A percentile compares a stretch with the other conserved stretches of the same genome.
These are phyloP conservation scores for Bombus superbus DNA, from an alignment of 1,140 invertebrate species.

Conservation along the genomic window DNA sequence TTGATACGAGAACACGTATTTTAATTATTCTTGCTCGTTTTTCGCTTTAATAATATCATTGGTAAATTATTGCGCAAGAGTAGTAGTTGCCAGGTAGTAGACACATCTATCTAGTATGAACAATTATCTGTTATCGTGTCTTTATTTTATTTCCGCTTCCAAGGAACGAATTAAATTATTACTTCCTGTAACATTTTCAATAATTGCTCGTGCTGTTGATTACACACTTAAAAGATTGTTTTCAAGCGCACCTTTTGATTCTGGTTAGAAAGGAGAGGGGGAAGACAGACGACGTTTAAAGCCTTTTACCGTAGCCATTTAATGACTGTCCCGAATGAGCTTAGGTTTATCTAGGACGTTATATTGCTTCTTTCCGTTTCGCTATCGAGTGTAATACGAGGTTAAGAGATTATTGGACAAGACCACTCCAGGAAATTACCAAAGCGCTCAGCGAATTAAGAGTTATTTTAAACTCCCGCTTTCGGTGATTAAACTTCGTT, in stretches of 20 bases:
- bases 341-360: conserved; percentile 55
- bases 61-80: too few species aligned
- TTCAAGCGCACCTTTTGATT: background rate
- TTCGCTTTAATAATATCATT: too few species aligned
- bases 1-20: background rate
- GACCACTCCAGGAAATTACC: conserved; percentile 25
- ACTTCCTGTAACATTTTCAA: background rate
- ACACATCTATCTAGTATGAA: too few species aligned
- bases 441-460: conserved; percentile 31
- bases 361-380: conserved; percentile 55
- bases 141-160: background rate
- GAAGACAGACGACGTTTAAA: conserved; percentile 31
- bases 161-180: background rate
- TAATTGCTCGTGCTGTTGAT: background rate
- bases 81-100: too few species aligned
- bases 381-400: conserved; percentile 34
- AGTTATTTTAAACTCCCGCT: background rate
- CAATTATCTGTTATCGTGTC: background rate
- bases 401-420: conserved; percentile 51
- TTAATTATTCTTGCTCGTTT: too few species aligned
- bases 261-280: background rate
- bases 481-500: background rate
- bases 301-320: conserved; percentile 50
- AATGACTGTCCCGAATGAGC: conserved; percentile 44
- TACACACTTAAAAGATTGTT: background rate